These are phyloP conservation scores for Trichoplusia ni DNA, from an alignment of 1,140 invertebrate genomes.

Conservation along the genomic window DNA sequence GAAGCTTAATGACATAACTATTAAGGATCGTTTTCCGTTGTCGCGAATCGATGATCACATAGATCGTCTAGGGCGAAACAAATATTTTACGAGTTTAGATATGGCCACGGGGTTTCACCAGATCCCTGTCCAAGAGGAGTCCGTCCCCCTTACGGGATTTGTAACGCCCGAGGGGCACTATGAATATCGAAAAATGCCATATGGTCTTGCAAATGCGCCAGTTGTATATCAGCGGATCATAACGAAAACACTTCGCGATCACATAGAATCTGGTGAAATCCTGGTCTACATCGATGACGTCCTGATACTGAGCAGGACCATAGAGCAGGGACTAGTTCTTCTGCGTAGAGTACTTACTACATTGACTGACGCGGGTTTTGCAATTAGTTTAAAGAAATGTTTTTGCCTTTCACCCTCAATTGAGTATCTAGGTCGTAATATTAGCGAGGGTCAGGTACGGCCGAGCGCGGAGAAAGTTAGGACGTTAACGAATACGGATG, in stretches of 20 bases:
- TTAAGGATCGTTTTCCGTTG: conserved; percentile 74
- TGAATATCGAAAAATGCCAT: conserved; percentile 38
- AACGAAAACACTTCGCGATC: conserved; percentile 3
- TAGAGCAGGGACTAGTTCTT: background rate
- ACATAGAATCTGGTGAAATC: background rate
- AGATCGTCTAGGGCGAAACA: conserved; percentile 41
- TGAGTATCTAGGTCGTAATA: conserved; percentile 54
- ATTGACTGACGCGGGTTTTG: conserved; percentile 15
- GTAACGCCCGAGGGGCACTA: too few species aligned
- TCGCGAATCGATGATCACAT: conserved; percentile 77
- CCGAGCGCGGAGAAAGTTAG: conserved; percentile 34
- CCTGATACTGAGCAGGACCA: background rate
- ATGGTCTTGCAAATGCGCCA: conserved; percentile 12
- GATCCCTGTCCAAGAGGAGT: conserved; percentile 17
- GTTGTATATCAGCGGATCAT: conserved; percentile 33
- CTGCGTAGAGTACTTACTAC: background rate
- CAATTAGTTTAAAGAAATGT: conserved; percentile 29
- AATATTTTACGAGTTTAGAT: conserved; percentile 36
- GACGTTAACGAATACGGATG: conserved; percentile 36
- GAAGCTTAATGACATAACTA: conserved; percentile 50
- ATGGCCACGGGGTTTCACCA: conserved; percentile 38
- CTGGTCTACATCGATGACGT: background rate
- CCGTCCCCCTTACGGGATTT: conserved; percentile 31
- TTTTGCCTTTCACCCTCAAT: conserved; percentile 33
- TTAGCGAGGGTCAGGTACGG: conserved; percentile 34